Evolutionary conservation across 2,888 invertebrate genomes (phyloP).

Genomic region (Achlya flavicornis): DNA sequence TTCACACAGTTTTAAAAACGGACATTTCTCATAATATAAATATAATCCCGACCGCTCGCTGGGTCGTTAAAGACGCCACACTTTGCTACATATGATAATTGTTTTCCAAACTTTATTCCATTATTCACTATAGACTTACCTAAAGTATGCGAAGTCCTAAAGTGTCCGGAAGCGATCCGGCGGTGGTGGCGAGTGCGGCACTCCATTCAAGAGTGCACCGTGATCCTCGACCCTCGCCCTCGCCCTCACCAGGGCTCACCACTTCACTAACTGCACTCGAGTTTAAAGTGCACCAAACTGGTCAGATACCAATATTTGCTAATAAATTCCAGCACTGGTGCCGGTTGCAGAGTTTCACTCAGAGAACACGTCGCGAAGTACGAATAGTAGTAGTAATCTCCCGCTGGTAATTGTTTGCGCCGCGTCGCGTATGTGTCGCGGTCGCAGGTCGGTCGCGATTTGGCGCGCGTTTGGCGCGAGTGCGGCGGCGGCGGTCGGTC

Average conservation of each 20-base stretch:
- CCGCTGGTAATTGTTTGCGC: background rate
- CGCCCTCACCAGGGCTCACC: background rate
- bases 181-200: background rate
- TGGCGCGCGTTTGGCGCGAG: slow-evolving; percentile 8
- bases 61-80: background rate
- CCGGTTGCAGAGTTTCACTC: background rate
- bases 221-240: background rate
- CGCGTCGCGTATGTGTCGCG: slow-evolving; percentile 6
- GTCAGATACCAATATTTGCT: background rate
- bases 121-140: background rate
- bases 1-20: background rate
- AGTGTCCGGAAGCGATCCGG: background rate
- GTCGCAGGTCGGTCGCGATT: slow-evolving; percentile 8
- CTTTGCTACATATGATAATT: background rate
- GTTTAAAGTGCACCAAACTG: background rate
- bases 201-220: background rate
- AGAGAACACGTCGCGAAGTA: background rate
- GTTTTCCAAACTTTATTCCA: background rate
- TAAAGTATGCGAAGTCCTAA: background rate
- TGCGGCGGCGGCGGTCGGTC: background rate
- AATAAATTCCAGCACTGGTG: background rate
- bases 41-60: background rate
- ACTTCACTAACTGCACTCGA: slow-evolving; percentile 1
- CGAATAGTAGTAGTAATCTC: background rate
- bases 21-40: background rate